Conservation (phyloP, 2,797 vertebrate genomes). For the Melanotaenia pygmaea region DNA sequence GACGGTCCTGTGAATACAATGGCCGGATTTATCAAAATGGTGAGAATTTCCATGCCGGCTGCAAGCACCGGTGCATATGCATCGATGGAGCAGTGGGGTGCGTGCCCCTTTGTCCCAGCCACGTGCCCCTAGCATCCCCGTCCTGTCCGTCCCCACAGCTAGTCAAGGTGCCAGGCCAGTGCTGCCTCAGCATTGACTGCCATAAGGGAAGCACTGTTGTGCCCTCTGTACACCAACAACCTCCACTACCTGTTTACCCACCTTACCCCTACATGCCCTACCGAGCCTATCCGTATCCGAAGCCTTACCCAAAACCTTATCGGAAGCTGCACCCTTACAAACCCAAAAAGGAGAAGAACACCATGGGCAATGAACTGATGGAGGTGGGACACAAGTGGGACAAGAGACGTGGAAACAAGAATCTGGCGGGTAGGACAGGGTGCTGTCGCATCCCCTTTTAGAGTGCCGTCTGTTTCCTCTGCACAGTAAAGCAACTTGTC, state of each 20-base stretch:
- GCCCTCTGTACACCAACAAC: constrained; percentile 55
- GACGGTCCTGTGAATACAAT: constrained; percentile 86
- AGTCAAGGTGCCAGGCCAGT: constrained; percentile 85
- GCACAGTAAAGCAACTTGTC: constrained; percentile 67
- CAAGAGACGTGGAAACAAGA: constrained; percentile 74
- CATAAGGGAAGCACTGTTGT: constrained; percentile 65
- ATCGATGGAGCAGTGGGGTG: constrained; percentile 88
- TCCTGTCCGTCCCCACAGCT: constrained; percentile 82
- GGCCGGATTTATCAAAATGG: constrained; percentile 87
- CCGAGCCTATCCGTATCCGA: constrained; percentile 64
- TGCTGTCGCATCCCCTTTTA: constrained; percentile 26
- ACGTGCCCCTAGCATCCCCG: constrained; percentile 78
- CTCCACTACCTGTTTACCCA: constrained; percentile 64
- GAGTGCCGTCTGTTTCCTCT: constrained; percentile 56
- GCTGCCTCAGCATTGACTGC: constrained; percentile 85
- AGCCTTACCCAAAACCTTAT: constrained; percentile 62
- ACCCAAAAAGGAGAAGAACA: constrained; percentile 73
- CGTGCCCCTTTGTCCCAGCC: constrained; percentile 83
- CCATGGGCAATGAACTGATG: constrained; percentile 79
- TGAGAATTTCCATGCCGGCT: constrained; percentile 85
- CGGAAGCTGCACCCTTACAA: constrained; percentile 74
- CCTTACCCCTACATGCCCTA: constrained; percentile 73
- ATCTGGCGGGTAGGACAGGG: constrained; percentile 76
- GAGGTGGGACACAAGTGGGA: constrained; percentile 79
- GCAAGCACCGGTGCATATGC: constrained; percentile 88